phyloP scores from a whole-genome alignment of 2,113 vertebrate genomes.

The Eublepharis macularius region DNA sequence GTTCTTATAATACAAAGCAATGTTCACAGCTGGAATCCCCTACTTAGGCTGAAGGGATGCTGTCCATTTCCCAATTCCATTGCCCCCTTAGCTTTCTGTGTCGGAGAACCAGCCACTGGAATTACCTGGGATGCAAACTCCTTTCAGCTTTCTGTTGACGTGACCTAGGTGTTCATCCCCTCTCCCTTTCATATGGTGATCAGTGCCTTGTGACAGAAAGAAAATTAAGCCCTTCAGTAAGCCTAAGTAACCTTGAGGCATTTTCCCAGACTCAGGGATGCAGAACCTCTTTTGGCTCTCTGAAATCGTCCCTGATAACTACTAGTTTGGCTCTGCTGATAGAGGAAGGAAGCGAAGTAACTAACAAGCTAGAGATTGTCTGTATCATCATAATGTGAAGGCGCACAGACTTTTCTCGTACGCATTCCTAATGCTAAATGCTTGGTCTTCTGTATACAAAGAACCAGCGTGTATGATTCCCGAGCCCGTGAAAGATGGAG shows the following conservation, averaged over 20 bases:
- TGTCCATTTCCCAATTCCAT: no score
- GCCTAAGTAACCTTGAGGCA: background rate
- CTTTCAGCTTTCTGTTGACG: background rate
- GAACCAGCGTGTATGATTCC: conserved; percentile 93
- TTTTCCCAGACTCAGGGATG: background rate
- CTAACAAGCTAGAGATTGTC: background rate
- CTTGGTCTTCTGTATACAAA: fast-evolving
- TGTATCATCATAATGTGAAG: background rate
- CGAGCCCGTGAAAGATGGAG: conserved; percentile 90
- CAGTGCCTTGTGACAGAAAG: background rate
- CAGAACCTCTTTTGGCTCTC: background rate
- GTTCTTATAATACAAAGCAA: no score
- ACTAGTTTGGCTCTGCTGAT: background rate
- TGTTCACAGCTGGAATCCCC: no score
- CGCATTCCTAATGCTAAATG: background rate
- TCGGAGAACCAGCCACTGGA: background rate
- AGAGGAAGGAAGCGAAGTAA: background rate
- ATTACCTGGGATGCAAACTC: background rate
- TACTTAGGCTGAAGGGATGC: no score
- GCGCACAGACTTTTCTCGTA: background rate
- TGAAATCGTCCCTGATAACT: no score
- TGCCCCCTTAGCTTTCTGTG: no score
- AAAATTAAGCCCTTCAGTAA: background rate
- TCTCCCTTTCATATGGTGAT: background rate
- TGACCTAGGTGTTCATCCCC: background rate